Evolutionary conservation across 1,140 invertebrate species (phyloP).

Genomic region (Calephelis virginiensis): DNA sequence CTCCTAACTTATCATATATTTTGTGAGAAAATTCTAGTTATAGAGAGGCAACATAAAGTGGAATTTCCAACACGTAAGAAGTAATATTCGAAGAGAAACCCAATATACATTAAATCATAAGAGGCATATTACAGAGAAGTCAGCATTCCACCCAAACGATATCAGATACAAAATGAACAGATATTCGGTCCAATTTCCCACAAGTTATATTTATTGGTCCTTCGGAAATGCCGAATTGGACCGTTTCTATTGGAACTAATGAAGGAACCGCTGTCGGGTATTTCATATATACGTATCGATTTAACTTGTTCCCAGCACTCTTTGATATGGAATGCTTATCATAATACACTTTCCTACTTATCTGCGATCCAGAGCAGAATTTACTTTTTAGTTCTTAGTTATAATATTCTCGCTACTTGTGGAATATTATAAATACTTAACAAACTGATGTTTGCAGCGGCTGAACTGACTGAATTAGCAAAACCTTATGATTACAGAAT

Average conservation of each 20-base stretch:
- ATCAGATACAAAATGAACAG: constrained; percentile 35
- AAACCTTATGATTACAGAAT: too few species aligned
- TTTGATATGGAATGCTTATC: background rate
- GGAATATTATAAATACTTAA: too few species aligned
- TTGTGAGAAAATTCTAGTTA: too few species aligned
- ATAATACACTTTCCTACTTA: background rate
- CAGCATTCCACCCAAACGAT: constrained; percentile 4
- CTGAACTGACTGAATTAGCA: too few species aligned
- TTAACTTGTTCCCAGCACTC: background rate
- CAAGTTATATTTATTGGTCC: constrained; percentile 36
- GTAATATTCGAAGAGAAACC: constrained; percentile 6
- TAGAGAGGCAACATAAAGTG: background rate
- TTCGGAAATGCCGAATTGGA: constrained; percentile 29
- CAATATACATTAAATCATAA: constrained; percentile 25
- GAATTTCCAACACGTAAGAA: background rate
- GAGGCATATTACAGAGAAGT: constrained; percentile 12
- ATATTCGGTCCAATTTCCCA: constrained; percentile 36
- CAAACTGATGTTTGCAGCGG: too few species aligned
- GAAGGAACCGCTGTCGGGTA: constrained; percentile 16
- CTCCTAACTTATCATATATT: too few species aligned
- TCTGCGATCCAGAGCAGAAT: too few species aligned
- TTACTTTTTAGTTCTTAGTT: too few species aligned
- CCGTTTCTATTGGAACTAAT: constrained; percentile 22
- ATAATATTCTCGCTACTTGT: too few species aligned
- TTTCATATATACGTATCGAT: constrained; percentile 15